Percentiles rank a stretch among this genome's conserved stretches.
Evolutionary conservation across 2,113 vertebrate genomes (phyloP).

Genomic region (Puffinus mauretanicus): DNA sequence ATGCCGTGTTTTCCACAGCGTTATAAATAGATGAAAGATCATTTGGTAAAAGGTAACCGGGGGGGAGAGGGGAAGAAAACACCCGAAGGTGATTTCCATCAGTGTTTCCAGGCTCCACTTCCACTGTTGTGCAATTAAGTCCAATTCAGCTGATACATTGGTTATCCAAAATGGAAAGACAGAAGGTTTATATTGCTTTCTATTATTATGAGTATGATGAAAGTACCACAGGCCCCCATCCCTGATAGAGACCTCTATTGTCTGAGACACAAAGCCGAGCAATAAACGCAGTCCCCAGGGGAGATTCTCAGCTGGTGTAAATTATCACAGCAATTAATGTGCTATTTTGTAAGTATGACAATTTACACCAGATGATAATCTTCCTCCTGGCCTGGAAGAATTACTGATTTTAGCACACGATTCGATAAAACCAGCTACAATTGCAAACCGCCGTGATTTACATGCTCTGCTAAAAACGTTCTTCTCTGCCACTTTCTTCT

Average conservation of each 20-base stretch:
- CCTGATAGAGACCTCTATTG: conserved; percentile 1
- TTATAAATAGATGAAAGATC: neutral
- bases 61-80: neutral
- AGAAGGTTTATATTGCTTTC: conserved; percentile 4
- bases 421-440: neutral
- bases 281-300: conserved; percentile 24
- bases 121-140: neutral
- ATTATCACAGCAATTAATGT: conserved; percentile 58
- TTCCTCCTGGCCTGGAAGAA: conserved; percentile 45
- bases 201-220: conserved; percentile 1
- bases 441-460: neutral
- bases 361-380: conserved; percentile 58
- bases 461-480: neutral
- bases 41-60: neutral
- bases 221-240: neutral
- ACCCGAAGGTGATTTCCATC: neutral
- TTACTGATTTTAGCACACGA: neutral
- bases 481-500: neutral
- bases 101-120: neutral
- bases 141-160: neutral
- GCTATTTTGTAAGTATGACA: conserved; percentile 46
- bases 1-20: neutral
- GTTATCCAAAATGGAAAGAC: conserved; percentile 8
- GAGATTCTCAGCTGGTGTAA: conserved; percentile 48
- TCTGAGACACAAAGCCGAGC: conserved; percentile 35